phyloP scores from a whole-genome alignment of 2,113 vertebrate species.

The Plecturocebus donacophilus region DNA sequence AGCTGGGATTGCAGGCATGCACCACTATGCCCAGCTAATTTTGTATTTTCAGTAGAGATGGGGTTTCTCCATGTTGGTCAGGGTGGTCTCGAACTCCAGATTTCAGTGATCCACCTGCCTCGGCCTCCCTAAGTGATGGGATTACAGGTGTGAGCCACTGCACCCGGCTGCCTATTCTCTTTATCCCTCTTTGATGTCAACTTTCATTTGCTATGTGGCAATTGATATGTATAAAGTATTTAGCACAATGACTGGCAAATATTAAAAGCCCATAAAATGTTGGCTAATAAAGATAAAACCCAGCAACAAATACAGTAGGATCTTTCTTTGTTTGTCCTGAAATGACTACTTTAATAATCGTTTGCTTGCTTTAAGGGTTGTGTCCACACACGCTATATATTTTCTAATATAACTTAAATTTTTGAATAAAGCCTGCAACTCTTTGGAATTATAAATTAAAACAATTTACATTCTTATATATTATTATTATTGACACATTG shows the following conservation, averaged over 20 bases:
- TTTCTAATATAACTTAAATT: conserved; percentile 8
- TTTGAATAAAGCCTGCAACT: not conserved
- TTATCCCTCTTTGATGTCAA: too few relatives aligned
- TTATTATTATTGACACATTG: not conserved
- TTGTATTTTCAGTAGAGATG: too few relatives aligned
- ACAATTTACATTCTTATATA: not conserved
- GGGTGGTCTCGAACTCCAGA: too few relatives aligned
- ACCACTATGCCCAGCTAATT: too few relatives aligned
- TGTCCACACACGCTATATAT: not conserved
- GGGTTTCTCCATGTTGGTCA: too few relatives aligned
- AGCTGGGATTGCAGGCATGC: too few relatives aligned
- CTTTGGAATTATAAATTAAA: not conserved
- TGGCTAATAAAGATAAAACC: not conserved
- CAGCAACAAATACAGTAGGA: not conserved
- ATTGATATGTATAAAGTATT: not conserved
- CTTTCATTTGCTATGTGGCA: not conserved
- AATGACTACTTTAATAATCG: not conserved
- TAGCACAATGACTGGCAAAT: not conserved
- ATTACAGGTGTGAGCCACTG: too few relatives aligned
- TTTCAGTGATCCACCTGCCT: too few relatives aligned
- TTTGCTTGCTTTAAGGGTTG: conserved; percentile 2
- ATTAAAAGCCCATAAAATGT: conserved; percentile 1
- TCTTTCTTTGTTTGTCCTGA: not conserved
- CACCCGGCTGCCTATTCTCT: too few relatives aligned
- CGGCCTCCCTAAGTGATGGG: too few relatives aligned